Conservation (phyloP, 1,140 invertebrate genomes). For the Neodiprion pinetum region DNA sequence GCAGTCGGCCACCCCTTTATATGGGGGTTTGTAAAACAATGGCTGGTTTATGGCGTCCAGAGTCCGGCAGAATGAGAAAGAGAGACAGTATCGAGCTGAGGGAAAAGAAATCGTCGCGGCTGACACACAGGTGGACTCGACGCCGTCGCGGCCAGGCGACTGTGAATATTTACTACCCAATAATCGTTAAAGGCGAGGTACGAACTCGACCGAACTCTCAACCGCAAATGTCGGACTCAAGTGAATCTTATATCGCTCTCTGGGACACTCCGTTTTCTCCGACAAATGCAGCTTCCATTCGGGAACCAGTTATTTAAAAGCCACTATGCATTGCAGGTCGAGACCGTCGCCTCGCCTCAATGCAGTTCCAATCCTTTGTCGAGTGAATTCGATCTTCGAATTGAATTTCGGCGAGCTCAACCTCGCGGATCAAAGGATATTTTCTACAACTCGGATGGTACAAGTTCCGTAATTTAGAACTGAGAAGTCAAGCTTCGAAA, state of each 20-base stretch:
- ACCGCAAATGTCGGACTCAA: conserved; percentile 9
- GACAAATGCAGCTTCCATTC: not conserved
- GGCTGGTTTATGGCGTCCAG: not conserved
- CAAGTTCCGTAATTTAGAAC: too few relatives aligned
- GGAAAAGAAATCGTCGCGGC: conserved; percentile 26
- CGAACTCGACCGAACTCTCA: conserved; percentile 13
- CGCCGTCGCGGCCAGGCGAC: not conserved
- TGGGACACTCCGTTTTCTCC: not conserved
- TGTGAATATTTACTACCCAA: conserved; percentile 48
- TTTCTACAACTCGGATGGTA: too few relatives aligned
- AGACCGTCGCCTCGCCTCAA: too few relatives aligned
- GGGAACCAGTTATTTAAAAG: not conserved
- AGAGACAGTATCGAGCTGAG: not conserved
- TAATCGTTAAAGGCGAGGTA: conserved; percentile 49
- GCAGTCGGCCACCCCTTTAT: not conserved
- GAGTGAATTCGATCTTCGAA: too few relatives aligned
- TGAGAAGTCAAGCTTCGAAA: too few relatives aligned
- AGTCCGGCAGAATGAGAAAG: not conserved
- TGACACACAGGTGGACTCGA: conserved; percentile 44
- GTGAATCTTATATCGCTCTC: conserved; percentile 10
- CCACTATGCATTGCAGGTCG: too few relatives aligned
- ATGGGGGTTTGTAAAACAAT: conserved; percentile 1
- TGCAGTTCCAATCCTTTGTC: too few relatives aligned
- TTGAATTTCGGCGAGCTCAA: too few relatives aligned
- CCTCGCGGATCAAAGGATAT: too few relatives aligned